A percentile compares a stretch with the other conserved stretches of the same genome.
phyloP scores from a whole-genome alignment of 2,113 vertebrate species.

The Ardeotis arabs region DNA sequence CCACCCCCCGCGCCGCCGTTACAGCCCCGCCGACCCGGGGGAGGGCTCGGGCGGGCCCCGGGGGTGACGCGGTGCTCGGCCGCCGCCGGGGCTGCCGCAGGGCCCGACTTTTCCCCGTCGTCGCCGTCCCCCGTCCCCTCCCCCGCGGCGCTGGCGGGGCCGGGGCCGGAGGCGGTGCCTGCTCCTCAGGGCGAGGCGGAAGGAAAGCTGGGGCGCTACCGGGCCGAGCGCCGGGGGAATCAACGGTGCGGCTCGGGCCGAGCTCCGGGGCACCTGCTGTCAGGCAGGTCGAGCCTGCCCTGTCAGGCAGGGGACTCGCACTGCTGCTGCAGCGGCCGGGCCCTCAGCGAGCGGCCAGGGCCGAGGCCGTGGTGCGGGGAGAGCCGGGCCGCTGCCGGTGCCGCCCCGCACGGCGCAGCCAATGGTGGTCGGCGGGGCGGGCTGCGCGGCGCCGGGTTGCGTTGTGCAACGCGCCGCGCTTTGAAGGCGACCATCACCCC shows the following conservation, averaged over 20 bases:
- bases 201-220: background rate
- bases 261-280: too few species aligned
- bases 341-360: background rate
- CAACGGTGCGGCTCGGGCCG: background rate
- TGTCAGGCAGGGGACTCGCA: too few species aligned
- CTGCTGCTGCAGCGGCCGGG: background rate
- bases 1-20: background rate
- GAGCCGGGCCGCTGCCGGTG: background rate
- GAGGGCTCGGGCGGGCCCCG: background rate
- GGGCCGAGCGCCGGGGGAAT: background rate
- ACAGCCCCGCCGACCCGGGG: background rate
- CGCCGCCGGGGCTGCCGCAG: background rate
- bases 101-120: background rate
- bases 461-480: constrained; percentile 47
- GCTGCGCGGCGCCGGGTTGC: background rate
- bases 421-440: constrained; percentile 48
- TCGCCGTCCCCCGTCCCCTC: too few species aligned
- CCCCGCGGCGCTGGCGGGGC: background rate
- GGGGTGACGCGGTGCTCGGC: background rate
- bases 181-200: background rate
- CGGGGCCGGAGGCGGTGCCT: background rate
- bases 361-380: too few species aligned
- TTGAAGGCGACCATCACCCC: background rate
- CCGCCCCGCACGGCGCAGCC: constrained; percentile 28
- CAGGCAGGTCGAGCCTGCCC: background rate